phyloP scores from a whole-genome alignment of 2,888 invertebrate genomes.

The Sepioteuthis lessoniana region DNA sequence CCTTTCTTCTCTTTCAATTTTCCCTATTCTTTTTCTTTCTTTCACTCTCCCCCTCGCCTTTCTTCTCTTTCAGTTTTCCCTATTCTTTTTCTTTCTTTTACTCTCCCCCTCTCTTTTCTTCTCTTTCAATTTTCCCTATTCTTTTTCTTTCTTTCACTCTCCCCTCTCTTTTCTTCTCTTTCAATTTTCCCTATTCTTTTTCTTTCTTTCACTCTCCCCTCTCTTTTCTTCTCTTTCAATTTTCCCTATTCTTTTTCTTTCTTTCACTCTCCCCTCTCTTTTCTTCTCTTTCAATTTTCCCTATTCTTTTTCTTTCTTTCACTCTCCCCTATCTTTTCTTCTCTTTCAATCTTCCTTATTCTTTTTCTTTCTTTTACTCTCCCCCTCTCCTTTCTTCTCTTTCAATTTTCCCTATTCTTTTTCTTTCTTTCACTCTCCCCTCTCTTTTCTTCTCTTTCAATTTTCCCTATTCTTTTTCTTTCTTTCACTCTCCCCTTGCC shows the following conservation, averaged over 20 bases:
- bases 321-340: background rate
- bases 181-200: background rate
- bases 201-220: background rate
- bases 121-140: background rate
- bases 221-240: too few relatives aligned
- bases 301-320: background rate
- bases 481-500: background rate
- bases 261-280: too few relatives aligned
- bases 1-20: background rate
- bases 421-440: too few relatives aligned
- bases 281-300: background rate
- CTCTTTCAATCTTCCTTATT: background rate
- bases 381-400: too few relatives aligned
- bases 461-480: background rate
- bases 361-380: background rate
- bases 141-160: background rate
- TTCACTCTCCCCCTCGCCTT: too few relatives aligned
- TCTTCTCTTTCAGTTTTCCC: background rate
- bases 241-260: too few relatives aligned
- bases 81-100: too few relatives aligned
- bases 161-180: background rate
- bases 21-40: too few relatives aligned
- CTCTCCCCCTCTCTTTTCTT: too few relatives aligned
- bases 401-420: background rate
- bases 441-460: too few relatives aligned